Conservation (phyloP, 2,797 vertebrate genomes). For the Pteronotus mesoamericanus region DNA sequence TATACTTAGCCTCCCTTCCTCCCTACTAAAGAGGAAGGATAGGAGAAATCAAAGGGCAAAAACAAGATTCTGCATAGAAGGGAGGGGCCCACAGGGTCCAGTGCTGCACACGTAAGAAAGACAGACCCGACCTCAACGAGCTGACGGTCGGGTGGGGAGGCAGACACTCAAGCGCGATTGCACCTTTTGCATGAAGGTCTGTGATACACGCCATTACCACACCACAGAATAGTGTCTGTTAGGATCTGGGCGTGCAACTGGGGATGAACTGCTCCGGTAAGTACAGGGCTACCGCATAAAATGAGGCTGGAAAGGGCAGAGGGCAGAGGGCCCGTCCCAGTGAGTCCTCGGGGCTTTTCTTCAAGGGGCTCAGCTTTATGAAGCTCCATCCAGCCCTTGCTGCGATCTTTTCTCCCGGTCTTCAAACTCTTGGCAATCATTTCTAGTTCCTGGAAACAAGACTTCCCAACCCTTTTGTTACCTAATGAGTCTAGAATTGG, state of each 20-base stretch:
- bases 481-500: background rate
- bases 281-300: background rate
- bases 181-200: background rate
- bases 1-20: slow-evolving; percentile 58
- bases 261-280: background rate
- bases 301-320: no score
- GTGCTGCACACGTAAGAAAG: background rate
- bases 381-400: background rate
- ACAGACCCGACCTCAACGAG: background rate
- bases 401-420: background rate
- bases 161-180: rapidly evolving
- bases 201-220: no score
- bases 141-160: background rate
- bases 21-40: slow-evolving; percentile 1
- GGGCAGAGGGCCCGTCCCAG: rapidly evolving
- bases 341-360: background rate
- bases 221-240: no score
- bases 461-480: background rate
- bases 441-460: background rate
- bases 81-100: no score
- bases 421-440: background rate
- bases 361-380: background rate
- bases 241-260: no score
- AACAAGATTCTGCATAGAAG: background rate
- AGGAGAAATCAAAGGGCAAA: slow-evolving; percentile 4